Conservation (phyloP, 1,140 invertebrate genomes). For the Rhagoletis zephyria region DNA sequence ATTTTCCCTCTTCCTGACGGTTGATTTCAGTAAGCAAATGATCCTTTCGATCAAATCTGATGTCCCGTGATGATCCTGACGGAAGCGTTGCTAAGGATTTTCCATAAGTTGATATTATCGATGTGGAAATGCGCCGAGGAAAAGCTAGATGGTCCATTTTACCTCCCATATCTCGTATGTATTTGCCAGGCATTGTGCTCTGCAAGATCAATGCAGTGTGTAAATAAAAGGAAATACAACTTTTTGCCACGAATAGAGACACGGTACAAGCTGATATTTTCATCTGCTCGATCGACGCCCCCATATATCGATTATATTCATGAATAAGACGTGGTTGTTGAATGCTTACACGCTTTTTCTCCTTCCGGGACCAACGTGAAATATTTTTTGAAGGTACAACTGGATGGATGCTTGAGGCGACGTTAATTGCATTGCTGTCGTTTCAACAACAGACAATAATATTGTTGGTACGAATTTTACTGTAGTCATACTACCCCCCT, state of each 20-base stretch:
- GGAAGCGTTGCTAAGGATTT: constrained; percentile 11
- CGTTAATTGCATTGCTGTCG: too few relatives aligned
- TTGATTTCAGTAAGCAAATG: constrained; percentile 40
- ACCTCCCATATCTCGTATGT: too few relatives aligned
- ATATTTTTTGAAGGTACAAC: too few relatives aligned
- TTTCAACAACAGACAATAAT: too few relatives aligned
- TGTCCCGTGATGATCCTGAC: constrained; percentile 15
- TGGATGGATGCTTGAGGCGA: too few relatives aligned
- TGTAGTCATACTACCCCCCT: too few relatives aligned
- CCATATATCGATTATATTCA: constrained; percentile 36
- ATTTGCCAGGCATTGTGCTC: constrained; percentile 10
- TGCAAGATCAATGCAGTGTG: constrained; percentile 34
- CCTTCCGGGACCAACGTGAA: too few relatives aligned
- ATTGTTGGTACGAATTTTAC: too few relatives aligned
- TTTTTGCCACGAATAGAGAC: constrained; percentile 41
- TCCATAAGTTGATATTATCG: not conserved
- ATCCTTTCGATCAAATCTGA: constrained; percentile 53
- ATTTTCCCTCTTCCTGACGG: not conserved
- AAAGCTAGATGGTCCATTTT: constrained; percentile 42
- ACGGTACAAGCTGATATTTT: constrained; percentile 40
- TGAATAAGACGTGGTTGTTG: constrained; percentile 32
- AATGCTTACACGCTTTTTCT: not conserved
- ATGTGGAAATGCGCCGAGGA: constrained; percentile 1
- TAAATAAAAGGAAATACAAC: constrained; percentile 19
- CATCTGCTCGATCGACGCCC: constrained; percentile 47